Base-by-base conservation (phyloP, 1,140 invertebrate species). In the Drosophila takahashii region DNA sequence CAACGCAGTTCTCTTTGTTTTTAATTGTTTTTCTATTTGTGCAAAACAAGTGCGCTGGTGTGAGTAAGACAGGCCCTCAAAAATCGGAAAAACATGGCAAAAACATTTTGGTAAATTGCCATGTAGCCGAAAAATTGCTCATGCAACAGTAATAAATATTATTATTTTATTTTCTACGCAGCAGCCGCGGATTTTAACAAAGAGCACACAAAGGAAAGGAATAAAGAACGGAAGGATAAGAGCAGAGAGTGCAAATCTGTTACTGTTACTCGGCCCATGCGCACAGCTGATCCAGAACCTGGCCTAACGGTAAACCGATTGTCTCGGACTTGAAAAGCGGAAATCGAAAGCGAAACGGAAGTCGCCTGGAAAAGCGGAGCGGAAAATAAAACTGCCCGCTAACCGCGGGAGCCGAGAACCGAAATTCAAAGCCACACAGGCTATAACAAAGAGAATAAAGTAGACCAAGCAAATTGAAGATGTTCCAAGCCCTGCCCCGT, bases 91-190 rank as follows among this genome's bases (percentile, higher is more conserved):
- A 42, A 34, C 26, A 50, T 41, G 26, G 47, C 44, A 51, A 67
- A 51, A 34, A 16, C 27, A 71, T 70, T 76, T 89, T 86, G 83
- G 83, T 87, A 83, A 78, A 87, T 64, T 83, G 83, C 79, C 83
- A 87, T 79, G 41, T 44, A n/a, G 27, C 54, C 10, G 29, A 26
- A 51, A 48, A 34, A 51, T 13, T 2, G 4, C 48, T 34, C 48
- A 7, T 51, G 29, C 37, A 59, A 36, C 26, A 27, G 27, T 59
- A 59, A 47, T 48, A 48, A 47, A 8, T 44, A 66, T n/a, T 34
- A 47, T 48, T 70, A 71, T 85, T 77, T 47, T 18, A 29, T 45
- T 37, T 60, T 51, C 64, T 74, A 65, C 70, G 48, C 77, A 74
- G 76, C 47, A 74, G 53, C 4, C 52, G 34, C 53, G 8, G 0